phyloP scores from a whole-genome alignment of 2,113 vertebrate species.

The Tyto alba region DNA sequence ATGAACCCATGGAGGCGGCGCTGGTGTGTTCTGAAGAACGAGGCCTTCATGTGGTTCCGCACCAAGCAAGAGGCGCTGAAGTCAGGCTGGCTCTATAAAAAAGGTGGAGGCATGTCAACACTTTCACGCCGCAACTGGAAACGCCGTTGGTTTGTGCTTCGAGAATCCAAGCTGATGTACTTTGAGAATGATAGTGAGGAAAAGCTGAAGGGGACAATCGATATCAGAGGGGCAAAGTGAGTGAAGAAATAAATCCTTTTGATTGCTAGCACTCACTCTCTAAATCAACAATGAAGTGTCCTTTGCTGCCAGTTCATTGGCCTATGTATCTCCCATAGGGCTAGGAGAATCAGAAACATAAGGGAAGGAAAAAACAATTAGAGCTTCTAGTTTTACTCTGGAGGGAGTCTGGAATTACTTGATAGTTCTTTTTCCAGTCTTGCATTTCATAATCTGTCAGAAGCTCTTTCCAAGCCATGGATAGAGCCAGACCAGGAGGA shows the following conservation, averaged over 20 bases:
- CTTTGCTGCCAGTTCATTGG: not conserved
- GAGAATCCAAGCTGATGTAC: slow-evolving; percentile 89
- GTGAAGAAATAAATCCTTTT: not conserved
- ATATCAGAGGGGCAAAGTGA: slow-evolving; percentile 85
- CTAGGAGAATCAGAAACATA: not conserved
- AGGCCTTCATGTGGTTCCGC: slow-evolving; percentile 92
- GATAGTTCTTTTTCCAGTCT: not conserved
- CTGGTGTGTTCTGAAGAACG: slow-evolving; percentile 90
- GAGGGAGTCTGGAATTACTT: not conserved
- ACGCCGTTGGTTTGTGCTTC: slow-evolving; percentile 92
- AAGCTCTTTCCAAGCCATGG: not conserved
- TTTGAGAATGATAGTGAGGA: slow-evolving; percentile 92
- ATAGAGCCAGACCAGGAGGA: slow-evolving; percentile 16
- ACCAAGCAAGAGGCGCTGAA: slow-evolving; percentile 89
- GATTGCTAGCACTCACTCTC: not conserved
- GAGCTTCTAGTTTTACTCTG: not conserved
- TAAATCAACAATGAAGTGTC: not conserved
- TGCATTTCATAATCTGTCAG: not conserved
- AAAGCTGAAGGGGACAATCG: slow-evolving; percentile 90
- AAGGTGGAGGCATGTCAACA: slow-evolving; percentile 88
- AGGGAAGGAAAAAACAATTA: not conserved
- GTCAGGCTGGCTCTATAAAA: slow-evolving; percentile 91
- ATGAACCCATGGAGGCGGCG: slow-evolving; percentile 89
- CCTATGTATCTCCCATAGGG: not conserved
- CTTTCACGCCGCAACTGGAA: slow-evolving; percentile 93